These are phyloP conservation scores for Heterochromis multidens DNA, from an alignment of 2,113 vertebrate species.

Conservation along the genomic window DNA sequence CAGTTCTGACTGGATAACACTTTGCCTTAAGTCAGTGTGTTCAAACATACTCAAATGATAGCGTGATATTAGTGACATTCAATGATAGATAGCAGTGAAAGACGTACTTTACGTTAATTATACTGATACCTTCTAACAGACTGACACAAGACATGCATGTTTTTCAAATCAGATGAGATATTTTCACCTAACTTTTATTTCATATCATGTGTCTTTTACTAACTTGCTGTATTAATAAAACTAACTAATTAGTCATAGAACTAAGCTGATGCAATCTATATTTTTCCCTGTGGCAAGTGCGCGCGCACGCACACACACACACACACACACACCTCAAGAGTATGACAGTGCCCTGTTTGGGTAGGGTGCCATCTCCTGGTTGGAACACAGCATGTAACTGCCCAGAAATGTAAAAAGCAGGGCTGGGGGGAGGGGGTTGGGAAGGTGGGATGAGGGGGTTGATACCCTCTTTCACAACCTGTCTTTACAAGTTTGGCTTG, in stretches of 20 bases:
- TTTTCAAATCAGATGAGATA: background rate
- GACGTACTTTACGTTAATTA: background rate
- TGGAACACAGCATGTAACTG: conserved; percentile 40
- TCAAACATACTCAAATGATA: background rate
- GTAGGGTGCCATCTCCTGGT: conserved; percentile 94
- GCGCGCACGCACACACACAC: background rate
- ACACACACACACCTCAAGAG: background rate
- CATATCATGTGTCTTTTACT: background rate
- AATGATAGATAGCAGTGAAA: background rate
- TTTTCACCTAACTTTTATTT: background rate
- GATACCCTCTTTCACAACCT: conserved; percentile 65
- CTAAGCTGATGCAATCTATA: background rate
- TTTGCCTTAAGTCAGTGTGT: background rate
- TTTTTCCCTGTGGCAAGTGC: background rate
- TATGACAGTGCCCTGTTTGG: conserved; percentile 73
- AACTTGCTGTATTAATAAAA: background rate
- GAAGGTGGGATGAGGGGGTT: background rate
- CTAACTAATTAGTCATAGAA: background rate
- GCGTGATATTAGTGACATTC: background rate
- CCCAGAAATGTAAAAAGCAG: background rate
- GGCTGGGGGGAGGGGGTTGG: background rate
- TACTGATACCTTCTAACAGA: background rate
- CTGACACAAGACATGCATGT: background rate
- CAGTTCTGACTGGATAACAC: background rate
- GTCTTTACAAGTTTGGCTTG: conserved; percentile 83